These are phyloP conservation scores for Lordiphosa andalusiaca DNA, from an alignment of 2,888 invertebrate species.

Conservation along the genomic window DNA sequence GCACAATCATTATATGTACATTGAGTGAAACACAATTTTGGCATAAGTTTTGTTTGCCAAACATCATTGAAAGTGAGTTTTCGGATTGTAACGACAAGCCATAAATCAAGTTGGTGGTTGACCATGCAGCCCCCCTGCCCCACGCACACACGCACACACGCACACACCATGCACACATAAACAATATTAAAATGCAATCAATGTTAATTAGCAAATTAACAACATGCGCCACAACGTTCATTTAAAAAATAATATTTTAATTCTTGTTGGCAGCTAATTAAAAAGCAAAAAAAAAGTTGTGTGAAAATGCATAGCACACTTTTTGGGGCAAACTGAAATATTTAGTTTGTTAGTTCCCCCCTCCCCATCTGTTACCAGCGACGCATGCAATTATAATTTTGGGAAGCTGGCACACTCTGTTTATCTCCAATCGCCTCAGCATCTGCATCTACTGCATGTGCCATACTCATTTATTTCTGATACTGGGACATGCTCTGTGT, in stretches of 20 bases:
- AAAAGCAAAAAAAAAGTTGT: constrained; percentile 1
- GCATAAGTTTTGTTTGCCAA: constrained; percentile 23
- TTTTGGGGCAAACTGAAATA: no score
- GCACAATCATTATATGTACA: constrained; percentile 58
- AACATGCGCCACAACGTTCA: constrained; percentile 19
- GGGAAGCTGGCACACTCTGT: constrained; percentile 7
- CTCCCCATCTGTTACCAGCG: no score
- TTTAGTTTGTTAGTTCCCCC: no score
- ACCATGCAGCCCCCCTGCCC: neutral
- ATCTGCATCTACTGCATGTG: constrained; percentile 34
- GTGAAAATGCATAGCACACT: no score
- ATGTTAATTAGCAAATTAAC: constrained; percentile 57
- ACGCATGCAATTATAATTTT: constrained; percentile 22
- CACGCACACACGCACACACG: no score
- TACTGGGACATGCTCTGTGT: constrained; percentile 13
- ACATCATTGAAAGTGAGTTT: constrained; percentile 62
- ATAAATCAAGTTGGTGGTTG: constrained; percentile 49
- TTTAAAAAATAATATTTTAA: constrained; percentile 6
- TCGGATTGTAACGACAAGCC: constrained; percentile 11
- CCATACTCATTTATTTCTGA: constrained; percentile 31
- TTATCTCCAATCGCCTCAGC: constrained; percentile 24
- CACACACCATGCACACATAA: constrained; percentile 17
- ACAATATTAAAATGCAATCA: constrained; percentile 47
- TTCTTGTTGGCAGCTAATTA: constrained; percentile 6
- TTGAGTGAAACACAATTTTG: constrained; percentile 20